Conservation (phyloP, 2,888 invertebrate species). For the Ophion ventricosus region DNA sequence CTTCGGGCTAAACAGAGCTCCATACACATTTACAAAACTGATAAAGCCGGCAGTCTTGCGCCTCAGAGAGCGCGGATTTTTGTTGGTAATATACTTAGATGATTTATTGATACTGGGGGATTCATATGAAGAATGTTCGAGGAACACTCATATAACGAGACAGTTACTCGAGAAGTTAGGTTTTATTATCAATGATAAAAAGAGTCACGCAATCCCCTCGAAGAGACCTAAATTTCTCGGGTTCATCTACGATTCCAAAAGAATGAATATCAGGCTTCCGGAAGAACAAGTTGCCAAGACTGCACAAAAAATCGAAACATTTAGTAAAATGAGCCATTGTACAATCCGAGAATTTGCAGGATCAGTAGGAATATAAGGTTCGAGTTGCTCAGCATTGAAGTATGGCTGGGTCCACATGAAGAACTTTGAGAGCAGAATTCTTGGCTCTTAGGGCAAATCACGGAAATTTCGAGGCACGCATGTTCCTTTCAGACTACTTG, state of each 20-base stretch:
- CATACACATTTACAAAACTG: too few species aligned
- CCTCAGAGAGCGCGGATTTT: not conserved
- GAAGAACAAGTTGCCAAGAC: too few species aligned
- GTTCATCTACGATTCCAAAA: too few species aligned
- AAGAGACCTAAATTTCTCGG: too few species aligned
- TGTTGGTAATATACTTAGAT: conserved; percentile 32
- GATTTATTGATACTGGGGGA: conserved; percentile 52
- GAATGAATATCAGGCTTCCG: too few species aligned
- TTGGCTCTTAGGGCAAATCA: conserved; percentile 39
- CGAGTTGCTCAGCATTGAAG: conserved; percentile 52
- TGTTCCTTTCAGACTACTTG: conserved; percentile 26
- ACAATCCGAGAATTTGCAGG: conserved; percentile 44
- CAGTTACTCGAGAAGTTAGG: conserved; percentile 32
- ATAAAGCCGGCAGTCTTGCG: too few species aligned
- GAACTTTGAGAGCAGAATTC: conserved; percentile 32
- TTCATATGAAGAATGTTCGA: conserved; percentile 31
- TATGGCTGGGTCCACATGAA: conserved; percentile 52
- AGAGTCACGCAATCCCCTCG: conserved; percentile 24
- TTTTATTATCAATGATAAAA: conserved; percentile 54
- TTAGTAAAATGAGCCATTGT: conserved; percentile 25
- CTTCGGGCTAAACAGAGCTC: too few species aligned
- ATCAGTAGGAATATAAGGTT: conserved; percentile 44
- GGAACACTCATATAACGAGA: conserved; percentile 34
- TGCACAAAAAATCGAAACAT: conserved; percentile 14
- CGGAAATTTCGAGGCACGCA: conserved; percentile 40